Evolutionary conservation across 1,140 invertebrate species (phyloP), one percentile per base, ranked within the genome.

Genomic region (Drosophila pachea): DNA sequence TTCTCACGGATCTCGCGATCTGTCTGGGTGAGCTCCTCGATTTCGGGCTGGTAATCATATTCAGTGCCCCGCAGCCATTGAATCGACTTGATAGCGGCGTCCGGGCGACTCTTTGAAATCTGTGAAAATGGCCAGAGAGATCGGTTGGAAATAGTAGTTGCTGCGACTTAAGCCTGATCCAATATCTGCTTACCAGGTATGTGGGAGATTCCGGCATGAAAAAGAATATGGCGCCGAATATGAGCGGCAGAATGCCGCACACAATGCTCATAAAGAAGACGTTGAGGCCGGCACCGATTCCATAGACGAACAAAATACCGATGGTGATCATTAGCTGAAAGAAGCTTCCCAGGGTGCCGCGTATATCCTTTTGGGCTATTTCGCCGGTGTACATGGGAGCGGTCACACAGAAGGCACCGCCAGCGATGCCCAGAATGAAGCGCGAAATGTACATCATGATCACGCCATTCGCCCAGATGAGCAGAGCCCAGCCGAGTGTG

Each of bases 351-450:
- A 97, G 90, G 1, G 93, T 93, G 6, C 96, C 96, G 36, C 96
- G 91, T 66, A 96, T 94, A 6, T 93, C 91, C 63, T 93, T 94
- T 70, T 96, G 94, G 0, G 94, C 93, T 36, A 95, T 95, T 90
- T 97, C 96, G 22, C 94, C 94, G 0, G 94, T 94, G 78, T 97
- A 97, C 53, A 95, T 91, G 0, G 95, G 95, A 0, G 93, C 94
- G 0, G 93, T 93, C 2, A 95, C 93, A 64, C 94, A 95, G 69
- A 94, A 94, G 0, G 94, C 93, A 43, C 95, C 95, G 45, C 92
- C 92, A 8, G 93, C 92, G 3, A 95, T 73, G 68, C 95, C 95
- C 4, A 93, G 93, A 4, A 96, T 92, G 60, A 96, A 93, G 55
- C 95, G 92, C 2, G 95, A 95, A 0, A 92, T 89, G 62, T 93